phyloP scores from a whole-genome alignment of 2,888 invertebrate genomes.

The Boloria euphrosyne region DNA sequence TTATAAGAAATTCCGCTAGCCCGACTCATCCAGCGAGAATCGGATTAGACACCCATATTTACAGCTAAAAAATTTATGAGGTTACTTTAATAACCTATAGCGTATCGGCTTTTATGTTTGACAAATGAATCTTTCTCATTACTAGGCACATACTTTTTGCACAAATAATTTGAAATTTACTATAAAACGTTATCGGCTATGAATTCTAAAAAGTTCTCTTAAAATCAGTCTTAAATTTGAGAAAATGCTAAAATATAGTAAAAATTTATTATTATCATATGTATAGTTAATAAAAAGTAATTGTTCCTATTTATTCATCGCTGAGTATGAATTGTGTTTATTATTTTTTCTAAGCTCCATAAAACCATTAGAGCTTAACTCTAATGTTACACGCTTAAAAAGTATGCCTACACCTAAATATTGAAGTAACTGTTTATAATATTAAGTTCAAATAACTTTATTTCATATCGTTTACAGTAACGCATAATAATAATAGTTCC shows the following conservation, averaged over 20 bases:
- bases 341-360: conserved; percentile 1
- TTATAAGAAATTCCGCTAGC: conserved; percentile 77
- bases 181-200: no score
- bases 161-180: not conserved
- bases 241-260: no score
- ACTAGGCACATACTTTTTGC: not conserved
- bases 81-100: conserved; percentile 10
- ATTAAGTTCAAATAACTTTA: conserved; percentile 9
- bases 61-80: not conserved
- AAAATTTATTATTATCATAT: no score
- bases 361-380: conserved; percentile 9
- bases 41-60: conserved; percentile 19
- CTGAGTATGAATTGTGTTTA: not conserved
- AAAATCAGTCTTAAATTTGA: no score
- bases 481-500: conserved; percentile 1
- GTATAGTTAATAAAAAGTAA: no score
- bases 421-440: conserved; percentile 13
- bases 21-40: conserved; percentile 37
- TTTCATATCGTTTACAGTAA: conserved; percentile 12
- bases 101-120: not conserved
- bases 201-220: no score
- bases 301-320: not conserved
- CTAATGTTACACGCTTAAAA: conserved; percentile 9
- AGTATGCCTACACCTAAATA: conserved; percentile 3
- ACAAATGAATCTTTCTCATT: not conserved